Evolutionary conservation across 1,140 invertebrate species (phyloP).

Genomic region (Cotesia typhae): DNA sequence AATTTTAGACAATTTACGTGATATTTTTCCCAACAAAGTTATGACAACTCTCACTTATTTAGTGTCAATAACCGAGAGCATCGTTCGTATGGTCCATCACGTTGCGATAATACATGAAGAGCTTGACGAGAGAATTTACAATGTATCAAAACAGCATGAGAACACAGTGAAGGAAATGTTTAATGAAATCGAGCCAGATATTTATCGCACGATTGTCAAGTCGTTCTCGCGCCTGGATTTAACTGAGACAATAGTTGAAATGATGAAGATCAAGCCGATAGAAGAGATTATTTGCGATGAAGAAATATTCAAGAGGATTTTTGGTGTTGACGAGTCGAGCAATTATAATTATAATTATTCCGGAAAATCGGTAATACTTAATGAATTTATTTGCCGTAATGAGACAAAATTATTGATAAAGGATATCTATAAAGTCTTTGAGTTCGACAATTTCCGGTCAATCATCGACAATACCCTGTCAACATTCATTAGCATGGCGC

Average conservation of each 20-base stretch:
- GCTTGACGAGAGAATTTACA: constrained; percentile 44
- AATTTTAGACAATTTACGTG: constrained; percentile 46
- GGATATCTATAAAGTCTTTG: constrained; percentile 66
- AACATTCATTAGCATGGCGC: constrained; percentile 49
- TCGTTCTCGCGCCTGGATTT: constrained; percentile 51
- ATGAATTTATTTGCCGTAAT: constrained; percentile 63
- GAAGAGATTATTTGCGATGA: constrained; percentile 64
- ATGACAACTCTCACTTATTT: constrained; percentile 50
- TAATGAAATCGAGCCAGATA: constrained; percentile 46
- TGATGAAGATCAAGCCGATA: constrained; percentile 38
- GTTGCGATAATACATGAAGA: constrained; percentile 52
- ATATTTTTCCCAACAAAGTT: constrained; percentile 48
- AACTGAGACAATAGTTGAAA: constrained; percentile 46
- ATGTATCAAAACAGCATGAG: constrained; percentile 47
- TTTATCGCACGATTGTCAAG: constrained; percentile 47
- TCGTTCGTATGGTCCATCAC: constrained; percentile 52
- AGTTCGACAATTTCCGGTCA: constrained; percentile 63
- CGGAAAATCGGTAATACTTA: constrained; percentile 44
- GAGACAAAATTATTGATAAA: constrained; percentile 64
- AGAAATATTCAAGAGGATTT: constrained; percentile 61
- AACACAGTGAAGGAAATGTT: constrained; percentile 50
- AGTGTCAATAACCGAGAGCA: constrained; percentile 48
- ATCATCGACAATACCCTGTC: constrained; percentile 56
- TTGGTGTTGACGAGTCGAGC: constrained; percentile 52
- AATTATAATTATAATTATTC: constrained; percentile 40